A percentile compares a stretch with the other conserved stretches of the same genome.
phyloP scores from a whole-genome alignment of 1,140 invertebrate species.

The Campoletis sonorensis region DNA sequence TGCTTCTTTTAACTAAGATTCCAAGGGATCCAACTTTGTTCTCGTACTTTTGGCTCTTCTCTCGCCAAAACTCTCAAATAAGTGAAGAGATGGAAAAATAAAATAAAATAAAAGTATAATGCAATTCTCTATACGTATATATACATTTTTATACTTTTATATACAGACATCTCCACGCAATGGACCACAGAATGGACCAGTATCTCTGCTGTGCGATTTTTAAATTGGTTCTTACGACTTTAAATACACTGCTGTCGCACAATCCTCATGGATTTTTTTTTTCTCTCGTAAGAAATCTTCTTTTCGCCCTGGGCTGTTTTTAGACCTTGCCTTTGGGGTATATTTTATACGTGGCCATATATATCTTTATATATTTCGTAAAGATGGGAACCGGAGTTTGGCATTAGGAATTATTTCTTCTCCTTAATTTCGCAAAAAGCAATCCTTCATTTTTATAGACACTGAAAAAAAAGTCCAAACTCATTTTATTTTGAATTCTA shows the following conservation, averaged over 20 bases:
- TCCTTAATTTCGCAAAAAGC: conserved; percentile 53
- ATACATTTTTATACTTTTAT: too few relatives aligned
- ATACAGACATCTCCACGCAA: not conserved
- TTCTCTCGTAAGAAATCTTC: conserved; percentile 11
- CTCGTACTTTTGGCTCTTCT: conserved; percentile 23
- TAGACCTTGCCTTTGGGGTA: conserved; percentile 22
- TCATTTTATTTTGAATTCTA: not conserved
- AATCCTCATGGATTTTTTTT: conserved; percentile 32
- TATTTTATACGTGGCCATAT: not conserved
- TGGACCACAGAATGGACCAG: conserved; percentile 27
- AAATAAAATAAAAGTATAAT: conserved; percentile 33
- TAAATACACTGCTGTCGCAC: conserved; percentile 59
- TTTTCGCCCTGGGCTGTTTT: conserved; percentile 31
- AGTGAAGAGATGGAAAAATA: conserved; percentile 15
- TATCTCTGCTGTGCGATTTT: conserved; percentile 63
- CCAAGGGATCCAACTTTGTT: conserved; percentile 65
- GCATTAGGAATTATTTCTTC: conserved; percentile 54
- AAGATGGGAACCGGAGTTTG: not conserved
- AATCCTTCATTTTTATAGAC: conserved; percentile 61
- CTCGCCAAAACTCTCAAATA: not conserved
- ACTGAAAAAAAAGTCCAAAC: not conserved
- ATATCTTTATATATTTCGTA: conserved; percentile 47
- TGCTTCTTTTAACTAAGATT: conserved; percentile 74
- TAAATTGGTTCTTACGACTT: conserved; percentile 75
- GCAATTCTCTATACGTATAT: conserved; percentile 2